These are phyloP conservation scores for Scalopus aquaticus DNA, from an alignment of 2,113 vertebrate genomes.

Conservation along the genomic window DNA sequence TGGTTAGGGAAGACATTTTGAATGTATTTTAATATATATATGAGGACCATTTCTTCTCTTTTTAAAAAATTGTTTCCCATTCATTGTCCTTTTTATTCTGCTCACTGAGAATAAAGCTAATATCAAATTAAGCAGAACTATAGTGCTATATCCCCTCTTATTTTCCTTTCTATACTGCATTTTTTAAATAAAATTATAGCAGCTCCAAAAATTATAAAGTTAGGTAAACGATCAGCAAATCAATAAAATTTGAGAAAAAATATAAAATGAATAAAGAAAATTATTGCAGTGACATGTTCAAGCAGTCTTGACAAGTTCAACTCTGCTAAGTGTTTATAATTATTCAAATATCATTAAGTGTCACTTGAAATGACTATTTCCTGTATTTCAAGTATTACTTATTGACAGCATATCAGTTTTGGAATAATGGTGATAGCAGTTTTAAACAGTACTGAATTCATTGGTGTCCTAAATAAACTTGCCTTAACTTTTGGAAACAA, in stretches of 20 bases:
- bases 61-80: not conserved
- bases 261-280: conserved; percentile 27
- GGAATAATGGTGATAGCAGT: not conserved
- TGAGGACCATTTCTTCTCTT: not conserved
- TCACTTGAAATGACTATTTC: conserved; percentile 52
- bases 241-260: too few species aligned
- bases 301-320: not conserved
- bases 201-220: too few species aligned
- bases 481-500: conserved; percentile 75
- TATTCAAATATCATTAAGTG: conserved; percentile 51
- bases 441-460: conserved; percentile 65
- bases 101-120: not conserved
- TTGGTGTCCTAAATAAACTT: conserved; percentile 73
- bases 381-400: conserved; percentile 7
- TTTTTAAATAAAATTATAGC: too few species aligned
- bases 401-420: not conserved
- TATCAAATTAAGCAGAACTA: not conserved
- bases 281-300: not conserved
- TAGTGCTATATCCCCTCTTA: not conserved
- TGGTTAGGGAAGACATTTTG: not conserved
- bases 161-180: conserved; percentile 14
- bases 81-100: not conserved
- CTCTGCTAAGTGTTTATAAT: not conserved
- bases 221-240: too few species aligned
- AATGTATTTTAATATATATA: not conserved